Evolutionary conservation across 2,113 vertebrate species (phyloP).

Genomic region (Catharus fuscescens): DNA sequence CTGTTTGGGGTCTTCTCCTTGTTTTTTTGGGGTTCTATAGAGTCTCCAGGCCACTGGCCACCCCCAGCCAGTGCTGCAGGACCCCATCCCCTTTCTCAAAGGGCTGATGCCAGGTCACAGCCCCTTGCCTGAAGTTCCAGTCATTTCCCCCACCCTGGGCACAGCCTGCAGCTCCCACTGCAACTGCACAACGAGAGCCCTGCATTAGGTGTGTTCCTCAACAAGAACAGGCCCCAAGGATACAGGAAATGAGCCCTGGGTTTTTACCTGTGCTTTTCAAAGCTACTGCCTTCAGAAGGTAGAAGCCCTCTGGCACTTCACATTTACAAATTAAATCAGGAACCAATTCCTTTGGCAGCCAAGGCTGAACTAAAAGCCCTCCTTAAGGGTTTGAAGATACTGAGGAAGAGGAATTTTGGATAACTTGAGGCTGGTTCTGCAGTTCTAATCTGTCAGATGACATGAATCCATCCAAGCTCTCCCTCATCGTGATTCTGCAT

Average conservation of each 20-base stretch:
- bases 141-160: rapidly evolving
- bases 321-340: background rate
- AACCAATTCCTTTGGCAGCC: background rate
- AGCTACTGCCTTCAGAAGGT: background rate
- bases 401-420: background rate
- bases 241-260: background rate
- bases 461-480: background rate
- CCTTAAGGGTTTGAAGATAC: background rate
- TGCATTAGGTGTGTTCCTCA: background rate
- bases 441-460: background rate
- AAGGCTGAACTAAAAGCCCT: background rate
- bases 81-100: background rate
- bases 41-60: background rate
- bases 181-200: background rate
- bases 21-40: background rate
- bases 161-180: background rate
- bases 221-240: background rate
- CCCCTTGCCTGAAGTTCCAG: background rate
- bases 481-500: background rate
- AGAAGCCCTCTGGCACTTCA: background rate
- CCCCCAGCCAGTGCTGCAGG: background rate
- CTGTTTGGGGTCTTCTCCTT: background rate
- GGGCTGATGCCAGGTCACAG: rapidly evolving
- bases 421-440: background rate
- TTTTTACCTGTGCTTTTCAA: background rate